These are phyloP conservation scores for Empidonax alnorum DNA, from an alignment of 2,113 vertebrate genomes.

Conservation along the genomic window DNA sequence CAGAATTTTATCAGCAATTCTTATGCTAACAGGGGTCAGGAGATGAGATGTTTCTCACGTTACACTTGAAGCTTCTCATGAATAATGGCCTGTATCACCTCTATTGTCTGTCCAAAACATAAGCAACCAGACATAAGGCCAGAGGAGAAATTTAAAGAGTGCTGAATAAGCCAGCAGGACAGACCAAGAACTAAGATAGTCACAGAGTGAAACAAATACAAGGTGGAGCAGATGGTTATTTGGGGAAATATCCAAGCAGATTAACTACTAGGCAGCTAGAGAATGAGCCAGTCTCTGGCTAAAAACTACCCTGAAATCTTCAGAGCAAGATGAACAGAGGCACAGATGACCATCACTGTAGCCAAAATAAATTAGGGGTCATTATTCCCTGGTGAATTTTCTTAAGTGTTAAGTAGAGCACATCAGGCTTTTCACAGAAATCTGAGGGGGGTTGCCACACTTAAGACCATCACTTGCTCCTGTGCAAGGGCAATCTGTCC, in stretches of 20 bases:
- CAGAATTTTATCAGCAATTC: conserved; percentile 85
- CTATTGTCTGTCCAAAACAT: conserved; percentile 84
- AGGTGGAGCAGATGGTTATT: conserved; percentile 68
- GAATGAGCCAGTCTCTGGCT: conserved; percentile 38
- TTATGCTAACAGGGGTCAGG: conserved; percentile 94
- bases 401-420: conserved; percentile 42
- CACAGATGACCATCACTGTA: conserved; percentile 26
- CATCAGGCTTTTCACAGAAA: conserved; percentile 31
- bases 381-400: conserved; percentile 51
- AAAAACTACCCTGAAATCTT: conserved; percentile 60
- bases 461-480: conserved; percentile 14
- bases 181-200: conserved; percentile 59
- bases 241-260: conserved; percentile 37
- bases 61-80: conserved; percentile 84
- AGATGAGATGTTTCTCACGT: conserved; percentile 94
- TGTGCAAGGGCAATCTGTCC: conserved; percentile 26
- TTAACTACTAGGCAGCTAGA: conserved; percentile 34
- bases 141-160: conserved; percentile 85
- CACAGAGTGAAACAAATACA: conserved; percentile 46
- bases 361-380: conserved; percentile 68
- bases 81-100: conserved; percentile 80
- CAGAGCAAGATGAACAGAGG: conserved; percentile 28
- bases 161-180: conserved; percentile 78
- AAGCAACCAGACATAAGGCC: conserved; percentile 81
- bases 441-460: background rate